Percentiles rank a stretch among this genome's conserved stretches.
These are phyloP conservation scores for Phaethornis superciliosus DNA, from an alignment of 2,113 vertebrate species.

Conservation along the genomic window DNA sequence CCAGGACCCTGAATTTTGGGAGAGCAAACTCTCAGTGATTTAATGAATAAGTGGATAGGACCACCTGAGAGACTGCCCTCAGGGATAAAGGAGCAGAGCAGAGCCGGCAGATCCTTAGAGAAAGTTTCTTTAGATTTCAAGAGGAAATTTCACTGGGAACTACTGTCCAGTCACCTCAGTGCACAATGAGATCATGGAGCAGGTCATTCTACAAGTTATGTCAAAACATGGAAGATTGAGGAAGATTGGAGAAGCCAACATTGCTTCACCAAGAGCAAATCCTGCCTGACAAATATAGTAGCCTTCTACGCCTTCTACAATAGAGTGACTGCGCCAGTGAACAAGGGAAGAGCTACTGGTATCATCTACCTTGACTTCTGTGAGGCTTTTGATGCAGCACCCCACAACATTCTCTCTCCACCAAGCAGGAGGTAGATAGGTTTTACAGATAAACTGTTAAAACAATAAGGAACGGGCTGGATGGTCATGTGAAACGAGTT, in stretches of 20 bases:
- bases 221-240: not conserved
- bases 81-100: not conserved
- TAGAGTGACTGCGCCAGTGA: not conserved
- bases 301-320: fast-evolving
- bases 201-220: too few relatives aligned
- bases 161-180: not conserved
- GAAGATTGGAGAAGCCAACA: not conserved
- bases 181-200: not conserved
- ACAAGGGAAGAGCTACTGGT: not conserved
- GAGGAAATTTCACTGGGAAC: not conserved
- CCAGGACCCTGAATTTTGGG: too few relatives aligned
- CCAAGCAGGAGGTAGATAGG: not conserved
- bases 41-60: too few relatives aligned
- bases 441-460: not conserved
- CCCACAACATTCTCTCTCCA: not conserved
- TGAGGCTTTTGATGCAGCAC: not conserved
- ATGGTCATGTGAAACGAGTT: not conserved
- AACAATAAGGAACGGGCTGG: not conserved
- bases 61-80: not conserved
- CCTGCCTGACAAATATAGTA: not conserved
- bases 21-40: too few relatives aligned
- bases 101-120: not conserved
- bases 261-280: not conserved
- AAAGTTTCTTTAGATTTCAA: not conserved
- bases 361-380: not conserved